Evolutionary conservation across 2,888 invertebrate species (phyloP).

Genomic region (Eumacrocentrus americanus): DNA sequence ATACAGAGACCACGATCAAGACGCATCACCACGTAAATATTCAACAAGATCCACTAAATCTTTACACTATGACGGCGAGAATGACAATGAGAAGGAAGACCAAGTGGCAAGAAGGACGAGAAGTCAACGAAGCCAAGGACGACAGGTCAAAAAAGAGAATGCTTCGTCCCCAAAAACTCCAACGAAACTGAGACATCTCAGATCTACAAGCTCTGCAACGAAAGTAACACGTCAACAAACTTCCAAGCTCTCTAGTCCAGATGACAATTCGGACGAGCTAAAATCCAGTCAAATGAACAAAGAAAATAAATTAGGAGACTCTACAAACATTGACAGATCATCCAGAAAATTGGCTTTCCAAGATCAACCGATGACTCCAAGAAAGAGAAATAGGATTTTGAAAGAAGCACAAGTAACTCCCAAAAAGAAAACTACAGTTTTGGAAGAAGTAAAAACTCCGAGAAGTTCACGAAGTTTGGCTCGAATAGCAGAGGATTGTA

Average conservation of each 20-base stretch:
- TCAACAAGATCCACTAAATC: slow-evolving; percentile 6
- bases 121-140: no score
- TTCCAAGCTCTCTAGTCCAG: background rate
- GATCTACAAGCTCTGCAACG: no score
- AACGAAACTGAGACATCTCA: no score
- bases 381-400: background rate
- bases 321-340: background rate
- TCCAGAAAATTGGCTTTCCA: background rate
- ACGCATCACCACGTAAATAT: background rate
- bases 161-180: no score
- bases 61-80: background rate
- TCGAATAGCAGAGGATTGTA: no score
- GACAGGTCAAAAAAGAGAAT: no score
- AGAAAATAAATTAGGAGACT: slow-evolving; percentile 24
- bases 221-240: background rate
- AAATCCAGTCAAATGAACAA: slow-evolving; percentile 15
- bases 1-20: slow-evolving; percentile 13
- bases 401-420: slow-evolving; percentile 1
- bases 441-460: no score
- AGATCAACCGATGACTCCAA: background rate
- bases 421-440: no score
- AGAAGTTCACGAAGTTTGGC: no score
- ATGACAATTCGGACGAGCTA: background rate
- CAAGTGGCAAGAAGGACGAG: no score
- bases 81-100: background rate